Conservation (phyloP, 2,888 invertebrate genomes). For the Dasysyrphus albostriatus region DNA sequence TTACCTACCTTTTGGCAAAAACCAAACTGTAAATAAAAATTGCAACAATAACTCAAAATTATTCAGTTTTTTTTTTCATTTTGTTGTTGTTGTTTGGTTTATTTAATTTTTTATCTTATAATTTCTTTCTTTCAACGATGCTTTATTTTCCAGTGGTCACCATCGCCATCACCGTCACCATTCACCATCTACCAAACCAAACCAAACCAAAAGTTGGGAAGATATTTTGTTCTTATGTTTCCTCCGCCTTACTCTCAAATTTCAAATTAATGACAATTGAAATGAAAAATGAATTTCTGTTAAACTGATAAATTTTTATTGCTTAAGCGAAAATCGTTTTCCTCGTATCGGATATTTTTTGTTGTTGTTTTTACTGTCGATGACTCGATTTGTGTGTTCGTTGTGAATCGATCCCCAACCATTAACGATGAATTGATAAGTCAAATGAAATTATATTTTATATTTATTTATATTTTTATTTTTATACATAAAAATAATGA, state of each 20-base stretch:
- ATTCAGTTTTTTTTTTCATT: background rate
- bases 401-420: slow-evolving; percentile 37
- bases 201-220: slow-evolving; percentile 1
- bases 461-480: background rate
- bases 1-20: background rate
- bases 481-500: slow-evolving; percentile 16
- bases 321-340: slow-evolving; percentile 62
- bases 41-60: slow-evolving; percentile 63
- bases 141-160: slow-evolving; percentile 11
- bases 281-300: slow-evolving; percentile 71
- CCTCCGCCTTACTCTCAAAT: slow-evolving; percentile 53
- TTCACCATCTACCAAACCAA: background rate
- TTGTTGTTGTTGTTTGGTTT: background rate
- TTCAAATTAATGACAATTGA: slow-evolving; percentile 75
- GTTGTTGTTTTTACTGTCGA: slow-evolving; percentile 37
- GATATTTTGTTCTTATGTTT: slow-evolving; percentile 4
- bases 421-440: slow-evolving; percentile 71
- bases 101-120: slow-evolving; percentile 12
- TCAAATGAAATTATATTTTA: slow-evolving; percentile 28
- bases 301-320: slow-evolving; percentile 72
- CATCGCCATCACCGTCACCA: background rate
- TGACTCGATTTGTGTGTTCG: slow-evolving; percentile 55
- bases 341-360: slow-evolving; percentile 1
- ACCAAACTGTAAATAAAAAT: slow-evolving; percentile 54
- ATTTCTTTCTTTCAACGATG: slow-evolving; percentile 35